phyloP scores from a whole-genome alignment of 2,888 invertebrate species.

The Drosophila sordidula region DNA sequence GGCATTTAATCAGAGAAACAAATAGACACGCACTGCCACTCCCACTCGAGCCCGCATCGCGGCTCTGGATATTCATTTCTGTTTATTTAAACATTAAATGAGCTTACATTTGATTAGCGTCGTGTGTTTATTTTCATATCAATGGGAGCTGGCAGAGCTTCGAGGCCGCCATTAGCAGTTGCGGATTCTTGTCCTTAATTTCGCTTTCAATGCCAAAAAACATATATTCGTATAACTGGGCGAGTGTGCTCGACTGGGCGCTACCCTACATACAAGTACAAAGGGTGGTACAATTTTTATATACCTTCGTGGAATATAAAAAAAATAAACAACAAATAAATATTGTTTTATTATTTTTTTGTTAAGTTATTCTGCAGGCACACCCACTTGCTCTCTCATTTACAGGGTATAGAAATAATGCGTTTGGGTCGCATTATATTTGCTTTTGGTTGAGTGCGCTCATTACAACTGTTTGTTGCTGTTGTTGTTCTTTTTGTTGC shows the following conservation, averaged over 20 bases:
- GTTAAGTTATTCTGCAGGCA: background rate
- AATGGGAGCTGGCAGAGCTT: constrained; percentile 25
- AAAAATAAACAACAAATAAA: no score
- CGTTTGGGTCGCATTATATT: constrained; percentile 51
- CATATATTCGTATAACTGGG: background rate
- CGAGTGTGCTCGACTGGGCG: background rate
- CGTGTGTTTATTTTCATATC: constrained; percentile 61
- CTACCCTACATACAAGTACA: background rate
- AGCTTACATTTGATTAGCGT: constrained; percentile 70
- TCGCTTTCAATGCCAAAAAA: constrained; percentile 21
- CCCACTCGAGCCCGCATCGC: background rate
- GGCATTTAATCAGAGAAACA: constrained; percentile 54
- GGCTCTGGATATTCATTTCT: constrained; percentile 19
- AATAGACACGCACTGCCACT: constrained; percentile 1
- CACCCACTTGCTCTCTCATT: rapidly evolving
- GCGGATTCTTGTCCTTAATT: constrained; percentile 16
- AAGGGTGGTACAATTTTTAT: no score
- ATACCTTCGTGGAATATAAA: no score
- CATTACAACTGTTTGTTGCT: constrained; percentile 25
- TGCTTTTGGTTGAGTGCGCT: constrained; percentile 29
- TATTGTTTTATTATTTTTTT: no score
- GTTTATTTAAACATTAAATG: constrained; percentile 72
- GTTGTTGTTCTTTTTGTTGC: constrained; percentile 8
- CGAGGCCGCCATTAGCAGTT: constrained; percentile 11
- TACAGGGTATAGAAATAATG: constrained; percentile 49